Evolutionary conservation across 2,888 invertebrate genomes (phyloP).

Genomic region (Ctena decussata): DNA sequence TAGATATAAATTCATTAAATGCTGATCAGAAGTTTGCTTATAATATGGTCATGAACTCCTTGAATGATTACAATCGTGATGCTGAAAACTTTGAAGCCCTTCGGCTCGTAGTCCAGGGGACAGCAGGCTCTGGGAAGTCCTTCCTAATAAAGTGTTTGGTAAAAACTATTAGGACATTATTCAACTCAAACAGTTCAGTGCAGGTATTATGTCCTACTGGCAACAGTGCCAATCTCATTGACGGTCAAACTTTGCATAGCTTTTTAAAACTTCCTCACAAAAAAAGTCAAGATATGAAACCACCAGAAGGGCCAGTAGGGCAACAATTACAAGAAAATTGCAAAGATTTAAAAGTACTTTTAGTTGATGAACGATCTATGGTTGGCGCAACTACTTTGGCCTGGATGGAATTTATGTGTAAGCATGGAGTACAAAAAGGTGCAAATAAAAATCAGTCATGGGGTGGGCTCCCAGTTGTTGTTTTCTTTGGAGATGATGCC

Average conservation of each 20-base stretch:
- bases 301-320: conserved; percentile 54
- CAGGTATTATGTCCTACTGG: conserved; percentile 68
- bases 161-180: conserved; percentile 40
- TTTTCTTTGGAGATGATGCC: conserved; percentile 51
- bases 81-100: conserved; percentile 25
- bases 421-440: neutral
- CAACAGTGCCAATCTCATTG: conserved; percentile 68
- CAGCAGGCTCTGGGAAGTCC: conserved; percentile 64
- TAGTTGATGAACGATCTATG: conserved; percentile 66
- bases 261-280: conserved; percentile 65
- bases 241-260: conserved; percentile 59
- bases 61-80: conserved; percentile 23
- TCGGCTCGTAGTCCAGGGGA: conserved; percentile 56
- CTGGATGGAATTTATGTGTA: conserved; percentile 49
- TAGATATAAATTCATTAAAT: conserved; percentile 53
- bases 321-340: conserved; percentile 54
- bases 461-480: conserved; percentile 51
- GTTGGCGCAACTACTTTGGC: conserved; percentile 35
- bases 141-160: conserved; percentile 63
- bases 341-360: conserved; percentile 41
- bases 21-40: conserved; percentile 63
- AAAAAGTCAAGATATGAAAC: conserved; percentile 46
- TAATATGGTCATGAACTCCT: conserved; percentile 41
- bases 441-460: neutral
- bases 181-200: conserved; percentile 45